phyloP scores from a whole-genome alignment of 1,140 invertebrate genomes.

The Pissodes strobi region DNA sequence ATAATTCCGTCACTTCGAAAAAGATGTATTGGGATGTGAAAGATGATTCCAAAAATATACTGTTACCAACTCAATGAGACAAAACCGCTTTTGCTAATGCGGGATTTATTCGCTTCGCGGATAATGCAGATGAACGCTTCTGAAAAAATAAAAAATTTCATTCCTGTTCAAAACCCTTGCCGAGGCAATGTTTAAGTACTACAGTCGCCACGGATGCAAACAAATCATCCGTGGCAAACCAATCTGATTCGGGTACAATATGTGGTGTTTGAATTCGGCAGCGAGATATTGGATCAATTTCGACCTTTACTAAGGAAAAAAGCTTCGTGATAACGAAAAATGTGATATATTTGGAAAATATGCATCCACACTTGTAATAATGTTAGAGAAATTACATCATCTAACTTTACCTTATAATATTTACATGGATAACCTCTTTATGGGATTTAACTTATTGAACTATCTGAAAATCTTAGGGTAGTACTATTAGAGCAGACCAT shows the following conservation, averaged over 20 bases:
- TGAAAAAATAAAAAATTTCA: slow-evolving; percentile 5
- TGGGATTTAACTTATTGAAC: slow-evolving; percentile 18
- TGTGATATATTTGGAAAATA: slow-evolving; percentile 42
- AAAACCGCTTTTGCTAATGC: slow-evolving; percentile 50
- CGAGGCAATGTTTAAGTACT: slow-evolving; percentile 40
- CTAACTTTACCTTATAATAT: slow-evolving; percentile 33
- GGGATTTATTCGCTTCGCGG: slow-evolving; percentile 45
- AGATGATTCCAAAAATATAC: slow-evolving; percentile 47
- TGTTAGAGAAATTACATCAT: slow-evolving; percentile 31
- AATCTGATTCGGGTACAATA: slow-evolving; percentile 35
- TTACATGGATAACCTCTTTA: slow-evolving; percentile 42
- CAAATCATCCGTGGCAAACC: slow-evolving; percentile 40
- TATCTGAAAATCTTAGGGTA: slow-evolving; percentile 32
- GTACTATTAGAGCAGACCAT: slow-evolving; percentile 39
- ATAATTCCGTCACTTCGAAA: slow-evolving; percentile 47
- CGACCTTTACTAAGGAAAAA: slow-evolving; percentile 45
- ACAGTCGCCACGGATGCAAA: slow-evolving; percentile 40
- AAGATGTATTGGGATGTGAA: slow-evolving; percentile 48
- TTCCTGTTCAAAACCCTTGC: slow-evolving; percentile 9
- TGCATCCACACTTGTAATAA: slow-evolving; percentile 33
- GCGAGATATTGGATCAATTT: slow-evolving; percentile 18
- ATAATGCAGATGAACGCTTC: slow-evolving; percentile 29
- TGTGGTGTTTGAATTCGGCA: slow-evolving; percentile 26
- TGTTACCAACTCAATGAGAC: slow-evolving; percentile 46
- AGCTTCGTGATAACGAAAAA: slow-evolving; percentile 18